Evolutionary conservation across 2,888 invertebrate genomes (phyloP).

Genomic region (Mayetiola destructor): DNA sequence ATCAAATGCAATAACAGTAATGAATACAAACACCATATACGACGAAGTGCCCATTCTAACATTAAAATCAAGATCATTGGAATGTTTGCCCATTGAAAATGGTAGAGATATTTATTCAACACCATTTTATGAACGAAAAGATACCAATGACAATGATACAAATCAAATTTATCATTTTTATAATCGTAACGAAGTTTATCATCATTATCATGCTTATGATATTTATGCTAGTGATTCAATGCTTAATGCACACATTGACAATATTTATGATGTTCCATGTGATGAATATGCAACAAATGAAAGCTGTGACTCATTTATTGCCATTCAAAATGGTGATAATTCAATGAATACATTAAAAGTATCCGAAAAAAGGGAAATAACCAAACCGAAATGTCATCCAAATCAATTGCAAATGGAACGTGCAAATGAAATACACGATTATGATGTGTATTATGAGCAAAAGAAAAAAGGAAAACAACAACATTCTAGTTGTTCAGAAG

Average conservation of each 20-base stretch:
- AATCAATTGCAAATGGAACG: constrained; percentile 27
- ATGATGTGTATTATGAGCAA: constrained; percentile 31
- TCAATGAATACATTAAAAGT: constrained; percentile 27
- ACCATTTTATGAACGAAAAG: background rate
- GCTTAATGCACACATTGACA: constrained; percentile 27
- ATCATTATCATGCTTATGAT: constrained; percentile 18
- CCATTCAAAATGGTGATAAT: background rate
- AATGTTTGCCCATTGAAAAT: background rate
- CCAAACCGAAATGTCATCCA: background rate
- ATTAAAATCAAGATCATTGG: constrained; percentile 6
- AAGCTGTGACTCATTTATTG: background rate
- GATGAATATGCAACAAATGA: constrained; percentile 1
- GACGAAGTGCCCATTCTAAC: background rate
- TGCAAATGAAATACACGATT: constrained; percentile 32
- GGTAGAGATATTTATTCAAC: background rate
- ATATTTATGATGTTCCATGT: constrained; percentile 34
- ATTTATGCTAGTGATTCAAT: constrained; percentile 34
- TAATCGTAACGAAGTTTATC: background rate
- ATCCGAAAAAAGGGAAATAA: background rate
- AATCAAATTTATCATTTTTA: background rate
- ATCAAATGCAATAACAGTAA: constrained; percentile 17
- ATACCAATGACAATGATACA: background rate
- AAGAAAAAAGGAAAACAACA: constrained; percentile 19
- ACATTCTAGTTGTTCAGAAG: background rate
- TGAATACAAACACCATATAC: background rate